Evolutionary conservation across 2,113 vertebrate species (phyloP), one percentile per base, ranked within the genome.

Genomic region (Microcebus ravelobensis): DNA sequence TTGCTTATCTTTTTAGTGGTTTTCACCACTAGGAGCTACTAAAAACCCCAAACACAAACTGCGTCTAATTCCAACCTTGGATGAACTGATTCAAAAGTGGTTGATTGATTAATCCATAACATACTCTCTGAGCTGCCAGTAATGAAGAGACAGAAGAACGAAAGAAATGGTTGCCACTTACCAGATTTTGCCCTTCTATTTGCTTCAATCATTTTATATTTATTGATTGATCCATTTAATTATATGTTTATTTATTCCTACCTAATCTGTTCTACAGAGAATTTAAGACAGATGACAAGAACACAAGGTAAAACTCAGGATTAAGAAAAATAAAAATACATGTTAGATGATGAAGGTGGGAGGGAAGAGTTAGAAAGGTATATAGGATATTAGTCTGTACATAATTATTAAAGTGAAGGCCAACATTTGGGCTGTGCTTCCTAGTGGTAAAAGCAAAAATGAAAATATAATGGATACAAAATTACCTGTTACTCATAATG

Each of bases 361-460:
- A 95, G 29, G 48, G 18, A 91, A 5, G 13, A 39, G 18, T 80
- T 85, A 57, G 36, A 76, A 87, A 84, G 13, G 77, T 21, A 34
- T 4, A 23, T 14, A 74, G 8, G 59, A 50, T 42, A 55, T 18
- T 34, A 23, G 9, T 67, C 61, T 25, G 48, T 48, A 52, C 21
- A 2, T 80, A 52, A 84, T 59, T 71, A 84, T 65, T 70, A n/a
- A 65, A 59, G 8, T 67, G n/a, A 23, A 87, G 34, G 55, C 25
- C 79, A 87, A 2, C 48, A 27, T 85, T 81, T 55, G 27, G 50
- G 21, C 23, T 34, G 18, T 17, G 17, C 27, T 91, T 87, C n/a
- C 48, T 52, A 36, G 36, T 90, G 34, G 70, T 48, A 87, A 87
- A 82, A 77, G 36, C 63, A 95, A 87, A 96, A 95, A 71, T 95